These are phyloP conservation scores for Philhelius pedissequus DNA, from an alignment of 2,888 invertebrate species.

Conservation along the genomic window DNA sequence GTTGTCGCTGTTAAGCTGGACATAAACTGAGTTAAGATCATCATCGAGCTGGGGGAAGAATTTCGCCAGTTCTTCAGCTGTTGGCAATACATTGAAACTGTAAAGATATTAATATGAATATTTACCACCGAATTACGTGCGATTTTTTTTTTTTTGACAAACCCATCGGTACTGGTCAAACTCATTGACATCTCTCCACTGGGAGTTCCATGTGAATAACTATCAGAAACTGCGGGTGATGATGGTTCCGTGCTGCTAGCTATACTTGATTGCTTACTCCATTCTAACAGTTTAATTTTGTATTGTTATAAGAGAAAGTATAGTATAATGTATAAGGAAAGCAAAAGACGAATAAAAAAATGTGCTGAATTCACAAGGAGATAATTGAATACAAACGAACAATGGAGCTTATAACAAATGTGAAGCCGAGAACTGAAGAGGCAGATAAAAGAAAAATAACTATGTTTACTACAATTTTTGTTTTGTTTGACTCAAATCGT, in stretches of 20 bases:
- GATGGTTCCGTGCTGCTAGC: slow-evolving; percentile 86
- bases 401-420: slow-evolving; percentile 33
- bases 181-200: slow-evolving; percentile 84
- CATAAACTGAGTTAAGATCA: slow-evolving; percentile 80
- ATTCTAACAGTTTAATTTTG: slow-evolving; percentile 79
- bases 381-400: slow-evolving; percentile 19
- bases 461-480: slow-evolving; percentile 3
- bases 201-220: slow-evolving; percentile 80
- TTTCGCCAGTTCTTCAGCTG: slow-evolving; percentile 78
- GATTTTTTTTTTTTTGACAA: slow-evolving; percentile 64
- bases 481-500: slow-evolving; percentile 2
- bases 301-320: slow-evolving; percentile 31
- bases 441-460: slow-evolving; percentile 8
- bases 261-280: slow-evolving; percentile 91
- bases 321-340: neutral
- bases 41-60: slow-evolving; percentile 82
- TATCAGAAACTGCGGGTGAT: slow-evolving; percentile 86
- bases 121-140: neutral
- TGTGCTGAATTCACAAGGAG: neutral
- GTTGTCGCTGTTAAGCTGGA: slow-evolving; percentile 78
- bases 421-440: slow-evolving; percentile 36
- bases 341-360: slow-evolving; percentile 1
- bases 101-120: neutral
- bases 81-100: slow-evolving; percentile 75
- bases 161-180: slow-evolving; percentile 84